Conservation (phyloP, 2,113 vertebrate species). For the Labeo rohita region DNA sequence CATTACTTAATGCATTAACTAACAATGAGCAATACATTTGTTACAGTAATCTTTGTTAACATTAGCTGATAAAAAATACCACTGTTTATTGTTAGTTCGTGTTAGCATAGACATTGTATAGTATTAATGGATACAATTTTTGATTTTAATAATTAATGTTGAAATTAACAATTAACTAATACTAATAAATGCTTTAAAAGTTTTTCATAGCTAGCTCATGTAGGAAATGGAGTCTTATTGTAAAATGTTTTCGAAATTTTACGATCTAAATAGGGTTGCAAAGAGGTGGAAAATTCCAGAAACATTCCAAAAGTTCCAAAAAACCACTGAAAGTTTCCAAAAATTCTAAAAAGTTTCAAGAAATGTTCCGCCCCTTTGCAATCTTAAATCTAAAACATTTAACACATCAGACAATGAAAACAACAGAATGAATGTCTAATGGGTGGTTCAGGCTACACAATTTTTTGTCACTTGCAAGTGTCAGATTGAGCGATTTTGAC, state of each 20-base stretch:
- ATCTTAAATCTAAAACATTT: neutral
- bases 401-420: neutral
- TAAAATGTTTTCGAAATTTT: neutral
- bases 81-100: neutral
- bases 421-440: neutral
- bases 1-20: neutral
- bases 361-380: too few relatives aligned
- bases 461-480: too few relatives aligned
- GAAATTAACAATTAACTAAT: too few relatives aligned
- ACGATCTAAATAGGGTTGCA: neutral
- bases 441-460: too few relatives aligned
- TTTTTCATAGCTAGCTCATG: too few relatives aligned
- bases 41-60: neutral
- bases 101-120: neutral
- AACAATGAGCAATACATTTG: neutral
- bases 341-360: too few relatives aligned
- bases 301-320: too few relatives aligned
- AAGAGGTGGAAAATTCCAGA: too few relatives aligned
- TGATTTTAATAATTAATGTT: neutral
- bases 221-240: neutral
- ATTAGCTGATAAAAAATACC: too few relatives aligned
- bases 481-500: too few relatives aligned
- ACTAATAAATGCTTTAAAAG: too few relatives aligned
- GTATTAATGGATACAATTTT: neutral
- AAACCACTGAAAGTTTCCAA: too few relatives aligned